Evolutionary conservation across 2,888 invertebrate genomes (phyloP).

Genomic region (Drosophila glabriapex): DNA sequence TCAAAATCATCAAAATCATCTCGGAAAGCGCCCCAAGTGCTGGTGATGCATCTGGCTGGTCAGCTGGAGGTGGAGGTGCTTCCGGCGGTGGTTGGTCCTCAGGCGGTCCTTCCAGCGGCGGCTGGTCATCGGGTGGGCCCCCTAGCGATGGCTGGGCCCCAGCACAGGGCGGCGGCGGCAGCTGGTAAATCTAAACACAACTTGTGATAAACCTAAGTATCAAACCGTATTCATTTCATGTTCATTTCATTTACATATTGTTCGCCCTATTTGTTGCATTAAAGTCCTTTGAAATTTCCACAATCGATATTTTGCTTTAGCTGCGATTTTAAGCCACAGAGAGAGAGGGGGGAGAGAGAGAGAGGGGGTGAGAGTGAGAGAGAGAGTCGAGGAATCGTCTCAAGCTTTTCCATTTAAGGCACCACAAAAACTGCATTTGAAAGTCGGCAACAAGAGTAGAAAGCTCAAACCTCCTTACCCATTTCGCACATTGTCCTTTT

Average conservation of each 20-base stretch:
- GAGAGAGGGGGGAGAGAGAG: too few species aligned
- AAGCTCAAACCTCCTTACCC: constrained; percentile 11
- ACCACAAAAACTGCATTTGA: constrained; percentile 47
- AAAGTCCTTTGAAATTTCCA: constrained; percentile 67
- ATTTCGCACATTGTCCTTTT: constrained; percentile 6
- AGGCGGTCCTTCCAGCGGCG: constrained; percentile 36
- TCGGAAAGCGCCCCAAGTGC: constrained; percentile 41
- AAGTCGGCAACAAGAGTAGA: constrained; percentile 28
- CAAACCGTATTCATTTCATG: constrained; percentile 35
- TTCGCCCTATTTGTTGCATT: constrained; percentile 63
- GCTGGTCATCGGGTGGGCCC: constrained; percentile 36
- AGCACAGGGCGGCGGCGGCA: constrained; percentile 43
- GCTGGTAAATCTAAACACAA: constrained; percentile 52
- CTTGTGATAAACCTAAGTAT: constrained; percentile 51
- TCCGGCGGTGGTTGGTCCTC: constrained; percentile 56
- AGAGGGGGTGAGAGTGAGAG: too few species aligned
- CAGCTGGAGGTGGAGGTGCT: constrained; percentile 48
- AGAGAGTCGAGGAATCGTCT: constrained; percentile 46
- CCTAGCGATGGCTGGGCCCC: constrained; percentile 48
- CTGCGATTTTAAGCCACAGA: background rate
- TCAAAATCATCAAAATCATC: constrained; percentile 62
- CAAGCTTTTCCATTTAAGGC: constrained; percentile 72
- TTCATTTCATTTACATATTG: constrained; percentile 34
- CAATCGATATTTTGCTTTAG: constrained; percentile 52
- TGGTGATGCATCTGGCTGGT: constrained; percentile 42